Evolutionary conservation across 2,888 invertebrate genomes (phyloP), one percentile per base, ranked within the genome.

Genomic region (Calliopum simillimum): DNA sequence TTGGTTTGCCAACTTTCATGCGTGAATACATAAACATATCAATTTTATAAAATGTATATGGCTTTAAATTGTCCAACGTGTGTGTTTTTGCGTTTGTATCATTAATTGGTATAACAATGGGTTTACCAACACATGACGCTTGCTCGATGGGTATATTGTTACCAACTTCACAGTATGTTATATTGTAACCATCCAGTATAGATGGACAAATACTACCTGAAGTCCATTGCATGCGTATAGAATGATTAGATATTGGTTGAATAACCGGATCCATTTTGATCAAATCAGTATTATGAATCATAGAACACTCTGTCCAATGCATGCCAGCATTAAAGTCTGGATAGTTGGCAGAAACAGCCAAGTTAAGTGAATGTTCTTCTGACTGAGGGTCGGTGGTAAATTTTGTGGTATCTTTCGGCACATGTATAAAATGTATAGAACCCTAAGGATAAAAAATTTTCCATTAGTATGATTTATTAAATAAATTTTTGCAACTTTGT

Each of bases 281-380:
- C 65, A 85, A 73, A 67, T 85, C 85, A 55, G 78, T 80, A 21
- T 76, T 78, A 4, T 78, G 77, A 69, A 82, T 81, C 55, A 81
- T 80, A 3, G 82, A 82, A 65, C 96, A 96, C 46, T 90, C 89
- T 12, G 94, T 92, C 95, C 95, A 95, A 13, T 91, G 89, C 92
- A 96, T 94, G 1, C 95, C 95, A 81, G 94, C 94, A 75, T 94
- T 94, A 72, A 88, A 88, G 4, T 84, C 84, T 0, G 87, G 85
- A 53, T 90, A 90, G 79, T 95, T 94, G 0, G 93, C 93, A 5
- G 95, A 91, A 72, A 96, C 93, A 2, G 95, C 95, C 87, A 95
- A 94, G 59, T 84, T 84, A 13, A 86, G 79, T 90, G 94, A 81
- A 90, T 78, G 78, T 84, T 82, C 73, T 59, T 82, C 58, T 63